Evolutionary conservation across 2,888 invertebrate genomes (phyloP).

Genomic region (Peribatodes rhomboidaria): DNA sequence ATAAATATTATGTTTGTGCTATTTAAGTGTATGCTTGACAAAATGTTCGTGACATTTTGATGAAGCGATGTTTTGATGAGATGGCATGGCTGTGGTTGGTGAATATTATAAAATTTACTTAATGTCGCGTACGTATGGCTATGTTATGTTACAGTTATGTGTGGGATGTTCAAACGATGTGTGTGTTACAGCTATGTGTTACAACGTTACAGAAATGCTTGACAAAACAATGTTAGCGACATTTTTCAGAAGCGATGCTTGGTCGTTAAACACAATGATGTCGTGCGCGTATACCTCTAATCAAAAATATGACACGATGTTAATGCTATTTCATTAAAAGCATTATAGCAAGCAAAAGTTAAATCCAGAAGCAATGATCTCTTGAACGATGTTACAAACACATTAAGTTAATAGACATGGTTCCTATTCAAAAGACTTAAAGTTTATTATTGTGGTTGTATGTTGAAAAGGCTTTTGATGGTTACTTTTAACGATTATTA

Average conservation of each 20-base stretch:
- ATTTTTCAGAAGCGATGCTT: too few relatives aligned
- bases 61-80: constrained; percentile 80
- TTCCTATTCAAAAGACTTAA: background rate
- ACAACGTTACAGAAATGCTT: constrained; percentile 33
- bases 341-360: background rate
- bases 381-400: background rate
- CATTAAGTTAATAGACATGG: background rate
- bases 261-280: too few relatives aligned
- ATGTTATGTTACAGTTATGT: too few relatives aligned
- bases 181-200: constrained; percentile 46
- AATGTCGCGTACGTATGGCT: too few relatives aligned
- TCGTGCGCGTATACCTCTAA: too few relatives aligned
- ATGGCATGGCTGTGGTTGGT: constrained; percentile 83
- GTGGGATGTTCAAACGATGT: constrained; percentile 38
- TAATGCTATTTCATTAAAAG: too few relatives aligned
- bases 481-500: too few relatives aligned
- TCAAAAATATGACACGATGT: too few relatives aligned
- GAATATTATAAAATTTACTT: constrained; percentile 76
- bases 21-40: background rate
- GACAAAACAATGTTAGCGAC: too few relatives aligned
- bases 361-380: background rate
- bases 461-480: too few relatives aligned
- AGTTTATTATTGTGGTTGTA: background rate
- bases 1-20: too few relatives aligned
- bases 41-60: constrained; percentile 70